Evolutionary conservation across 2,113 vertebrate genomes (phyloP).

Genomic region (Pavo muticus): DNA sequence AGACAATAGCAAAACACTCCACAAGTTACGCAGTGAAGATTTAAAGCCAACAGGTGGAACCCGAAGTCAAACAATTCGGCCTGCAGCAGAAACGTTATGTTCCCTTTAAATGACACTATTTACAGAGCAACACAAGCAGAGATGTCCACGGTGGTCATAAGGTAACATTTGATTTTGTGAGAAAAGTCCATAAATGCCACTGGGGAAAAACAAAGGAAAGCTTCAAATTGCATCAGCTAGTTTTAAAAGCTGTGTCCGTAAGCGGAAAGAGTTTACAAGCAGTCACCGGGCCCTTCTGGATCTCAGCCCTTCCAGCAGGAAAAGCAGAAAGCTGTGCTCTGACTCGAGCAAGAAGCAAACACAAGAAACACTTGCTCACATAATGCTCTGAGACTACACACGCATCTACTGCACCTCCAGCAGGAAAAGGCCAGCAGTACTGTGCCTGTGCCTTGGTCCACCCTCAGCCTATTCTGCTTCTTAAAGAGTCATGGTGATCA

Average conservation of each 20-base stretch:
- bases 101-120: neutral
- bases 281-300: neutral
- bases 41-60: neutral
- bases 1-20: neutral
- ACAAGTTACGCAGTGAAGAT: neutral
- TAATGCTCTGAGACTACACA: neutral
- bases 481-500: neutral
- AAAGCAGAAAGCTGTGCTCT: neutral
- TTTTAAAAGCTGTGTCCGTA: neutral
- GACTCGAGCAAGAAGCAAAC: neutral
- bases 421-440: neutral
- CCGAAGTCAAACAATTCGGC: neutral
- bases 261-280: neutral
- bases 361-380: fast-evolving
- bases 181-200: neutral
- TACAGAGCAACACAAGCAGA: neutral
- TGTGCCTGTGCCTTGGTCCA: neutral
- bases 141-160: fast-evolving
- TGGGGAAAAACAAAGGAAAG: neutral
- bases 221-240: neutral
- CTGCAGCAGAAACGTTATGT: neutral
- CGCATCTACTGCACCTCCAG: fast-evolving
- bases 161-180: neutral
- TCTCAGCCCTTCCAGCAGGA: neutral
- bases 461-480: neutral